Evolutionary conservation across 1,140 invertebrate genomes (phyloP).

Genomic region (Zaprionus africanus): DNA sequence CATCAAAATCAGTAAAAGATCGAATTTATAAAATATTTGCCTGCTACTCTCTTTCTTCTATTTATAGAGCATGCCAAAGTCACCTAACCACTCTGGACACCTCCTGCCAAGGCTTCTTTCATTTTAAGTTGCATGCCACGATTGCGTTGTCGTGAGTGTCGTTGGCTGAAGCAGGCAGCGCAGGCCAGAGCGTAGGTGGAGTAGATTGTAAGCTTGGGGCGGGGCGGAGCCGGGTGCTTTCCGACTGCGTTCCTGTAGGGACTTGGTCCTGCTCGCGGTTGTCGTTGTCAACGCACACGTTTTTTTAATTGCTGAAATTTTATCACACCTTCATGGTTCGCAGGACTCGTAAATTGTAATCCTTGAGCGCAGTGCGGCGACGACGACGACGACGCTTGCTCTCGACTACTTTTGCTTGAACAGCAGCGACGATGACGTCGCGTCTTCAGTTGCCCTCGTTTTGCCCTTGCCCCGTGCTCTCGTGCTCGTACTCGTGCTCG

Average conservation of each 20-base stretch:
- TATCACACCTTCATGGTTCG: conserved; percentile 82
- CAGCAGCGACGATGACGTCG: conserved; percentile 41
- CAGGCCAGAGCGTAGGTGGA: neutral
- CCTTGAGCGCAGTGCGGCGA: conserved; percentile 65
- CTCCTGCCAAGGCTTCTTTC: conserved; percentile 34
- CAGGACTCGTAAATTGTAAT: conserved; percentile 83
- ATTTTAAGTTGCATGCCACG: conserved; percentile 72
- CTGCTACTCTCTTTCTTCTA: too few species aligned
- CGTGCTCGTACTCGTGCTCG: neutral
- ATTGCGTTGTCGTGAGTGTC: conserved; percentile 36
- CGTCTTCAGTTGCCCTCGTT: conserved; percentile 40
- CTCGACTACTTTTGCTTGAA: conserved; percentile 47
- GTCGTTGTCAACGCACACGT: conserved; percentile 79
- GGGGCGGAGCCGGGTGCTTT: neutral
- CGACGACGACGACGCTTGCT: conserved; percentile 3
- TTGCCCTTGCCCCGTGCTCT: conserved; percentile 47
- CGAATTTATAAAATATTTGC: neutral
- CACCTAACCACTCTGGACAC: conserved; percentile 5
- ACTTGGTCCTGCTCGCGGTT: conserved; percentile 39
- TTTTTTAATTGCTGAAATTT: conserved; percentile 83
- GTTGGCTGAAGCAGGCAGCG: conserved; percentile 6
- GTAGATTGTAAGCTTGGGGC: conserved; percentile 4
- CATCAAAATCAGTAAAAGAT: neutral
- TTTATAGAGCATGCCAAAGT: conserved; percentile 41
- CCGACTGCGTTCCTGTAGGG: conserved; percentile 3